Evolutionary conservation across 2,113 vertebrate genomes (phyloP), one percentile per base, ranked within the genome.

Genomic region (Baryphthengus martii): DNA sequence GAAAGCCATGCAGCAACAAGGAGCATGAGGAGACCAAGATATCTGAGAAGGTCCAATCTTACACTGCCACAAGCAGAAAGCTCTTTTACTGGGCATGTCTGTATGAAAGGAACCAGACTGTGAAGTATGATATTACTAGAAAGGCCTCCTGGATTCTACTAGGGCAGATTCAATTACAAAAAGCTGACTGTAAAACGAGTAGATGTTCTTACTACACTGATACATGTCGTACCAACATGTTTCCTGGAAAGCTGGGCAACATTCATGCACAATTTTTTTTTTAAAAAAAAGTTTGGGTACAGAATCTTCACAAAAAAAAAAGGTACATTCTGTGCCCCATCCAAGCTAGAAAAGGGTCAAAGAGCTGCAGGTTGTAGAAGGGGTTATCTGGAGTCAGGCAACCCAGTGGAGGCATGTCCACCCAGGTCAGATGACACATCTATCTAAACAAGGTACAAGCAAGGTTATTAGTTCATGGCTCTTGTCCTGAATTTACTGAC

Each of bases 171-270:
- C 85, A 65, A 5, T 94, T 96, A 93, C 90, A 93, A 95, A 93
- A 89, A 92, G 80, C 58, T 91, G 88, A 68, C 66, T 0, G 81
- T 97, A 97, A 97, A 96, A 91, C n/a, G 81, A 97, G 93, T 75
- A 86, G 88, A 92, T 85, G 96, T 95, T 92, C 92, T 85, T 50
- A 88, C 65, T 92, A 79, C 25, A 72, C 28, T 73, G 87, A 97
- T 65, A 96, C 95, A 90, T 18, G 71, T 96, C 33, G 95, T 96
- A 94, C 94, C 90, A 89, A 79, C 47, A 58, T 71, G 77, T 90
- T 97, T 90, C 94, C 92, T 97, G 95, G 97, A 97, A 97, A 96
- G 96, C 92, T 90, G 90, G 65, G 86, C 49, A 72, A 63, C 89
- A 39, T 68, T 52, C 74, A 66, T 50, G 67, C 37, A 77, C 47